A percentile compares a stretch with the other conserved stretches of the same genome.
Conservation (phyloP, 2,888 invertebrate species). For the Chromoteleia sp. region DNA sequence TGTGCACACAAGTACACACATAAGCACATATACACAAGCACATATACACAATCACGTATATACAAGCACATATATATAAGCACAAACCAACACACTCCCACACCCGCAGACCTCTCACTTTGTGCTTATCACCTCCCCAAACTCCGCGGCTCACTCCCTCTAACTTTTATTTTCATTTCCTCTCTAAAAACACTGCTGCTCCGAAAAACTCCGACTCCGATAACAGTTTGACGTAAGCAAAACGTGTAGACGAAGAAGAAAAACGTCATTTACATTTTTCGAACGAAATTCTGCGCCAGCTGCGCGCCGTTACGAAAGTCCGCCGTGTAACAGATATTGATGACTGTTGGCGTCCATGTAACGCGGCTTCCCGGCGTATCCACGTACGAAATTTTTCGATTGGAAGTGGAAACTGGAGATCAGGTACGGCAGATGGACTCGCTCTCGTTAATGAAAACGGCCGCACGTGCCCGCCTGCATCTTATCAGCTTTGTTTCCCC, state of each 20-base stretch:
- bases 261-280: constrained; percentile 54
- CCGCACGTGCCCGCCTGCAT: constrained; percentile 59
- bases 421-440: constrained; percentile 71
- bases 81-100: too few relatives aligned
- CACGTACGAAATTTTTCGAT: constrained; percentile 32
- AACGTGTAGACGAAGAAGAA: too few relatives aligned
- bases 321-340: constrained; percentile 35
- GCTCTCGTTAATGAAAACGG: constrained; percentile 42
- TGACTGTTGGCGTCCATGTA: constrained; percentile 23
- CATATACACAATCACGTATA: constrained; percentile 64
- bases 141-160: constrained; percentile 21
- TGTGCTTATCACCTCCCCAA: constrained; percentile 24
- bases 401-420: constrained; percentile 72
- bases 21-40: too few relatives aligned
- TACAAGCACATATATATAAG: constrained; percentile 54
- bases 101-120: constrained; percentile 32
- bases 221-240: too few relatives aligned
- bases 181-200: constrained; percentile 2
- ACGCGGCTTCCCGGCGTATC: constrained; percentile 15
- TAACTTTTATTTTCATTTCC: constrained; percentile 32
- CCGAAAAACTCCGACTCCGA: neutral
- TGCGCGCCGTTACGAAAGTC: constrained; percentile 12
- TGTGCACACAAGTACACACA: constrained; percentile 55
- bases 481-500: constrained; percentile 59
- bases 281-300: constrained; percentile 36